phyloP scores from a whole-genome alignment of 2,797 vertebrate species.

The Potorous gilbertii region DNA sequence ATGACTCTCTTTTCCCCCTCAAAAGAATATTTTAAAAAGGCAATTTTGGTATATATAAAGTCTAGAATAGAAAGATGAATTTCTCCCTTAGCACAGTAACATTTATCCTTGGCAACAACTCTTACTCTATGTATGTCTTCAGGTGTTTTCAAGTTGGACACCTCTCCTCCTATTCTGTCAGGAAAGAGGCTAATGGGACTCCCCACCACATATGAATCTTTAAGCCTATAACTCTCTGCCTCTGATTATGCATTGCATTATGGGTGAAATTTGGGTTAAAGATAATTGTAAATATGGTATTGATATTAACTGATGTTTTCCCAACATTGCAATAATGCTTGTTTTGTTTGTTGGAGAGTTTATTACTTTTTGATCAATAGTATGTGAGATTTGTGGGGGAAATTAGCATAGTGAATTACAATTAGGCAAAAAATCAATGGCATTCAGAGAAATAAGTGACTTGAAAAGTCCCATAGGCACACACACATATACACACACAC shows the following conservation, averaged over 20 bases:
- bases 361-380: constrained; percentile 96
- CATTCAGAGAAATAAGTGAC: constrained; percentile 93
- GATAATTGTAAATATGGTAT: constrained; percentile 94
- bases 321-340: constrained; percentile 94
- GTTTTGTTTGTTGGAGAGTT: constrained; percentile 93
- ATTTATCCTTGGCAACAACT: constrained; percentile 59
- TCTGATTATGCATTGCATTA: constrained; percentile 85
- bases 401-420: constrained; percentile 97
- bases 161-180: constrained; percentile 62
- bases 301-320: constrained; percentile 95
- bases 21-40: constrained; percentile 3
- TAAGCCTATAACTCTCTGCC: constrained; percentile 73
- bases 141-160: constrained; percentile 60
- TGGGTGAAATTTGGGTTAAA: constrained; percentile 90
- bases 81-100: constrained; percentile 48
- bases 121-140: constrained; percentile 51
- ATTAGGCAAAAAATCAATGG: constrained; percentile 94
- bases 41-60: constrained; percentile 18
- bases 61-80: constrained; percentile 44
- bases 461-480: constrained; percentile 88
- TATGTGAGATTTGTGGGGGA: constrained; percentile 93
- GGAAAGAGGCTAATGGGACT: constrained; percentile 67
- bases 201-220: constrained; percentile 36
- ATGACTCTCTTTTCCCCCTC: neutral
- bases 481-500: constrained; percentile 71